Conservation (phyloP, 2,888 invertebrate species). For the Acanthopleura granulata region DNA sequence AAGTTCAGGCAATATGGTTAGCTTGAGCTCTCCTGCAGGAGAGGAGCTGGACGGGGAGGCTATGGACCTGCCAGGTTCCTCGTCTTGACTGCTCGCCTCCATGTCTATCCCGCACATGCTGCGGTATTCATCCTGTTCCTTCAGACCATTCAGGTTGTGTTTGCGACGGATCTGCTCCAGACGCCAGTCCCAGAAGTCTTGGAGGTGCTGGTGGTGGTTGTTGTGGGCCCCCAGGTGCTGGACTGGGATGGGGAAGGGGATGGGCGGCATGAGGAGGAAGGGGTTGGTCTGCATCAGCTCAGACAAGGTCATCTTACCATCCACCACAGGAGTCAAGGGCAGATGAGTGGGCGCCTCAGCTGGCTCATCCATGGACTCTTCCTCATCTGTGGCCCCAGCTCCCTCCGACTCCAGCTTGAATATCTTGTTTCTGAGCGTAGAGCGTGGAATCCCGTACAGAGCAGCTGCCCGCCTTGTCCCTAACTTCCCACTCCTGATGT, state of each 20-base stretch:
- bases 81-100: not conserved
- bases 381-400: slow-evolving; percentile 7
- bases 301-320: slow-evolving; percentile 34
- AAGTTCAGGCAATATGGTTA: slow-evolving; percentile 66
- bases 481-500: slow-evolving; percentile 92
- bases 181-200: slow-evolving; percentile 46
- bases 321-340: slow-evolving; percentile 21
- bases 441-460: slow-evolving; percentile 95
- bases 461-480: slow-evolving; percentile 94
- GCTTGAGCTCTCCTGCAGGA: slow-evolving; percentile 48
- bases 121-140: slow-evolving; percentile 22
- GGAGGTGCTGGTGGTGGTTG: slow-evolving; percentile 14
- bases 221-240: not conserved
- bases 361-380: slow-evolving; percentile 30
- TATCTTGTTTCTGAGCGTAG: slow-evolving; percentile 94
- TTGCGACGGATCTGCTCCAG: slow-evolving; percentile 61
- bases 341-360: slow-evolving; percentile 15
- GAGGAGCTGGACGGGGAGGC: not conserved
- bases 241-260: slow-evolving; percentile 30
- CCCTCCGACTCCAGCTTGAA: slow-evolving; percentile 68
- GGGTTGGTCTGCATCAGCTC: slow-evolving; percentile 35
- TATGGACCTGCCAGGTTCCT: not conserved
- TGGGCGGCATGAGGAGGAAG: slow-evolving; percentile 31
- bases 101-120: not conserved
- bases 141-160: slow-evolving; percentile 55